phyloP scores from a whole-genome alignment of 2,888 invertebrate species.

The Lithophane ornitopus region DNA sequence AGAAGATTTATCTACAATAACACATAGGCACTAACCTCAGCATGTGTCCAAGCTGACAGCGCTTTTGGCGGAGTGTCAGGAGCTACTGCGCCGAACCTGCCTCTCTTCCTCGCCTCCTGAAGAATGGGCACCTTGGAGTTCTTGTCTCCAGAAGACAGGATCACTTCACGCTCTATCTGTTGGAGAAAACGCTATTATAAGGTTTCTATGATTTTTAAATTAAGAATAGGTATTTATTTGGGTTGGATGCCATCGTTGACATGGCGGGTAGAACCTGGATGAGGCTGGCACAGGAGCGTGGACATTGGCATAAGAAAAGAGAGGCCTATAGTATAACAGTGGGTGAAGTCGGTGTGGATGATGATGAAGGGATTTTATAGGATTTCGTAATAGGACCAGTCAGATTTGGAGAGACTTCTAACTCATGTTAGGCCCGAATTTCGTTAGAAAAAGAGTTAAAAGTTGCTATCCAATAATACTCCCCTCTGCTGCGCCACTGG shows the following conservation, averaged over 20 bases:
- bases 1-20: not conserved
- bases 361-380: not conserved
- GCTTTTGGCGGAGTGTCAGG: constrained; percentile 94
- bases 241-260: not conserved
- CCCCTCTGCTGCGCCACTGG: too few relatives aligned
- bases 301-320: not conserved
- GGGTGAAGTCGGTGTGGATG: not conserved
- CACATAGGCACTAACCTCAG: constrained; percentile 76
- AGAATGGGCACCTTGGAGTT: constrained; percentile 95
- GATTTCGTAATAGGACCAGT: not conserved
- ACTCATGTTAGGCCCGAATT: not conserved
- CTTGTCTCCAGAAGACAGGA: constrained; percentile 93
- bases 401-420: not conserved
- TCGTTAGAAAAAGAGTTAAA: too few relatives aligned
- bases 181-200: constrained; percentile 27
- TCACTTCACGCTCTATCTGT: constrained; percentile 95
- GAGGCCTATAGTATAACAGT: not conserved
- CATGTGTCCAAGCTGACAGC: constrained; percentile 92
- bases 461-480: too few relatives aligned
- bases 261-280: not conserved
- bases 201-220: not conserved
- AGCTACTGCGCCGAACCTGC: constrained; percentile 92
- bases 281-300: not conserved
- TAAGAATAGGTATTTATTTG: not conserved
- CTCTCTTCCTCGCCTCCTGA: constrained; percentile 92